A percentile compares a stretch with the other conserved stretches of the same genome.
phyloP scores from a whole-genome alignment of 2,113 vertebrate genomes.

The Smithornis capensis region DNA sequence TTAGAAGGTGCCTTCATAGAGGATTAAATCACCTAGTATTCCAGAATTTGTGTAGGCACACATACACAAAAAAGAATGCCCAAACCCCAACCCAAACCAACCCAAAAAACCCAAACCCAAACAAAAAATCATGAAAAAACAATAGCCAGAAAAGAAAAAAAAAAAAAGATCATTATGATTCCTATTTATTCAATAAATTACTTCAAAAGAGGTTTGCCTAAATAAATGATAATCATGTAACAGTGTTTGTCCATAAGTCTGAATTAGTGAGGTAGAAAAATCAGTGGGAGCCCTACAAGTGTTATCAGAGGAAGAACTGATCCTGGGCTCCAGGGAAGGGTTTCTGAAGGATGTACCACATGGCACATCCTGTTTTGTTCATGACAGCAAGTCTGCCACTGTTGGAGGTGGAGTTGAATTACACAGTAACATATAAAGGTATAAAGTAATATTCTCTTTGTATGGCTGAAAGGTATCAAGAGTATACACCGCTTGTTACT shows the following conservation, averaged over 20 bases:
- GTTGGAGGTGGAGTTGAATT: not conserved
- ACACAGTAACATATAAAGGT: not conserved
- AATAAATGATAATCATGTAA: not conserved
- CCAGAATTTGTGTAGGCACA: not conserved
- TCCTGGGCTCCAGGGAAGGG: not conserved
- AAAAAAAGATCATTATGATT: not conserved
- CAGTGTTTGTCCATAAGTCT: not conserved
- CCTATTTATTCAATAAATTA: not conserved
- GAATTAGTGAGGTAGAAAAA: not conserved
- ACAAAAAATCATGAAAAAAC: not conserved
- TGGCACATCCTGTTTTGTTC: not conserved
- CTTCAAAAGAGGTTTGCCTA: not conserved
- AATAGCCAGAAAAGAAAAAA: not conserved
- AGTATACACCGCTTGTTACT: not conserved
- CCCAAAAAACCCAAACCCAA: not conserved
- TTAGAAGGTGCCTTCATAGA: slow-evolving; percentile 11
- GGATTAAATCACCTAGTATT: slow-evolving; percentile 11
- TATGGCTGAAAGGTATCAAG: not conserved
- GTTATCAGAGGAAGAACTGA: not conserved
- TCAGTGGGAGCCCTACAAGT: not conserved
- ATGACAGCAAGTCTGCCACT: not conserved
- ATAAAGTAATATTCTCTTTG: not conserved
- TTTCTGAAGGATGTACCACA: not conserved
- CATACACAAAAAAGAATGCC: not conserved
- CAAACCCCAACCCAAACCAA: not conserved